Evolutionary conservation across 2,797 vertebrate species (phyloP), one percentile per base, ranked within the genome.

Genomic region (Oreochromis mossambicus): DNA sequence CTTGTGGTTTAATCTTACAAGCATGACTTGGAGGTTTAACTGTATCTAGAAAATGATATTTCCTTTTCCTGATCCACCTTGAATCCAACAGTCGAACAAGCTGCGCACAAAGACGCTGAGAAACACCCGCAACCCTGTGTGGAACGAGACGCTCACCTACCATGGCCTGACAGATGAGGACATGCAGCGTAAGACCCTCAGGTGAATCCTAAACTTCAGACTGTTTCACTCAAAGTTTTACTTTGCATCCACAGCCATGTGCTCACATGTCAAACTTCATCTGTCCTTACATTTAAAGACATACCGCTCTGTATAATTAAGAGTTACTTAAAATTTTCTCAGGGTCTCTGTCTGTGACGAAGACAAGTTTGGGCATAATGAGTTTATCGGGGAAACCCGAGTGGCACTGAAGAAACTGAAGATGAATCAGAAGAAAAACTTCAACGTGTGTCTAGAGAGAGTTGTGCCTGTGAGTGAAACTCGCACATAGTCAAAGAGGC

Each of bases 341-440:
- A 99, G 98, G 96, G 96, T 99, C 89, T 99, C 98, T 0, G 98
- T 99, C 81, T 99, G 98, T 4, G 98, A 99, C 7, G 98, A 99
- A 89, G 98, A 99, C 94, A 99, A 99, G 89, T 99, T 99, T 14
- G 98, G 98, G 73, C 98, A 99, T 83, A 99, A 99, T 3, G 98
- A 99, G 88, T 99, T 99, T 51, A 99, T 99, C 0, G 98, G 98
- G 3, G 98, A 99, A 96, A 99, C 98, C n/a, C 93, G 98, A 86
- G 97, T 99, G 90, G 97, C 98, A 0, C 95, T 99, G 91, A 99
- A 99, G 95, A 99, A 99, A 56, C 92, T 99, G 90, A 99, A 98
- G 93, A 89, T 97, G 61, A 98, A 97, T 92, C 97, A 98, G 96
- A 99, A 97, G 90, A 99, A 98, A 94, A 98, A 97, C 93, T 98